A percentile compares a stretch with the other conserved stretches of the same genome.
phyloP scores from a whole-genome alignment of 2,888 invertebrate species.

The Parnassius orleans region DNA sequence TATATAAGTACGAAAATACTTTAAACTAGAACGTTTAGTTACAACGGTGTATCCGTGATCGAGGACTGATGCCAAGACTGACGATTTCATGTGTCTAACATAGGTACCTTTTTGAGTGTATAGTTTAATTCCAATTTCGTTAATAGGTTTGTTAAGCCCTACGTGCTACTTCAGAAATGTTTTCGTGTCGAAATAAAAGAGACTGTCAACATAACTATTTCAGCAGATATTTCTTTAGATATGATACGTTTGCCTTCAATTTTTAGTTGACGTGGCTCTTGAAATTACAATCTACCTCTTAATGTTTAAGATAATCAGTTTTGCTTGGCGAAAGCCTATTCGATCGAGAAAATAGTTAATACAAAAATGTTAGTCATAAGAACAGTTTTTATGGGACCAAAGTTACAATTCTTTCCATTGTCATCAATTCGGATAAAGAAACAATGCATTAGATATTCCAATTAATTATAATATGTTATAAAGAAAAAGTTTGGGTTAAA shows the following conservation, averaged over 20 bases:
- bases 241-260: constrained; percentile 53
- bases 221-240: constrained; percentile 27
- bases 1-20: constrained; percentile 76
- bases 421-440: constrained; percentile 13
- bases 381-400: constrained; percentile 55
- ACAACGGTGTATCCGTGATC: constrained; percentile 67
- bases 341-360: constrained; percentile 43
- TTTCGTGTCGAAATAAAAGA: constrained; percentile 2
- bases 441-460: constrained; percentile 8
- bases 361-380: constrained; percentile 32
- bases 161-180: constrained; percentile 54
- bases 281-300: constrained; percentile 80
- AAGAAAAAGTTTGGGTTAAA: not conserved
- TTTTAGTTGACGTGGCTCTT: constrained; percentile 63
- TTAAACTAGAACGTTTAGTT: constrained; percentile 63
- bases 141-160: constrained; percentile 57
- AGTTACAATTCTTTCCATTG: constrained; percentile 44
- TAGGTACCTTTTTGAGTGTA: constrained; percentile 60
- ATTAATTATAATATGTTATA: not conserved
- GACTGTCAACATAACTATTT: constrained; percentile 43
- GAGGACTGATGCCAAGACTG: constrained; percentile 79
- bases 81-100: constrained; percentile 70
- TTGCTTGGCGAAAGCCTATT: constrained; percentile 45
- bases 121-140: constrained; percentile 57
- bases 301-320: constrained; percentile 60